These are phyloP conservation scores for Terrapene triunguis DNA, from an alignment of 2,113 vertebrate species.

Conservation along the genomic window DNA sequence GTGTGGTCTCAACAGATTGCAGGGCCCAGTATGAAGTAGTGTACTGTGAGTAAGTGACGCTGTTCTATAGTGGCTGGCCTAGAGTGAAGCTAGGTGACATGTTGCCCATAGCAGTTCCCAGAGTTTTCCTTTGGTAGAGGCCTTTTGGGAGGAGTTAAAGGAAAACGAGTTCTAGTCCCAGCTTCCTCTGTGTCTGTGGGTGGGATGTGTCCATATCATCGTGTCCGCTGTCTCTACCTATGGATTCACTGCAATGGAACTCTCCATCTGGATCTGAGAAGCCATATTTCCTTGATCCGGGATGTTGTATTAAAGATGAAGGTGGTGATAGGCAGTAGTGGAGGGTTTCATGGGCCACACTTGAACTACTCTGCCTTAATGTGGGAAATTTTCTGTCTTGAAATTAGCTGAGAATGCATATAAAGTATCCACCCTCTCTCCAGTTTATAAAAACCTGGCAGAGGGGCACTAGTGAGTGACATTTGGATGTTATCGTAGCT, in stretches of 20 bases:
- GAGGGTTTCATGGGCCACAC: background rate
- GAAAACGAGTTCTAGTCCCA: background rate
- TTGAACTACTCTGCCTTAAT: background rate
- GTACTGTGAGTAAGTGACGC: fast-evolving
- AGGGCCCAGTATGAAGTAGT: fast-evolving
- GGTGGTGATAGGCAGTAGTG: background rate
- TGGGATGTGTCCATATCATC: background rate
- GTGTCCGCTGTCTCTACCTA: background rate
- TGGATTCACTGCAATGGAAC: background rate
- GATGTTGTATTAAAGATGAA: fast-evolving
- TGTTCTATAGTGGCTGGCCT: background rate
- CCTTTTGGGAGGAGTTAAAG: background rate
- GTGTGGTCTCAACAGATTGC: background rate
- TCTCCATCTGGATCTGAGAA: background rate
- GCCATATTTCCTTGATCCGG: background rate
- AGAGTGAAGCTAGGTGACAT: background rate
- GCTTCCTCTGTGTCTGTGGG: background rate
- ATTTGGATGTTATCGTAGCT: background rate
- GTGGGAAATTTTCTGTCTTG: background rate
- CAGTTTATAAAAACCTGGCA: background rate
- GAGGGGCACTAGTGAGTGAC: background rate
- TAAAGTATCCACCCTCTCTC: background rate
- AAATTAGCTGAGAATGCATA: background rate
- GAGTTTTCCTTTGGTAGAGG: background rate
- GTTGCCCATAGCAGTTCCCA: background rate